Evolutionary conservation across 2,888 invertebrate genomes (phyloP).

Genomic region (Boloria euphrosyne): DNA sequence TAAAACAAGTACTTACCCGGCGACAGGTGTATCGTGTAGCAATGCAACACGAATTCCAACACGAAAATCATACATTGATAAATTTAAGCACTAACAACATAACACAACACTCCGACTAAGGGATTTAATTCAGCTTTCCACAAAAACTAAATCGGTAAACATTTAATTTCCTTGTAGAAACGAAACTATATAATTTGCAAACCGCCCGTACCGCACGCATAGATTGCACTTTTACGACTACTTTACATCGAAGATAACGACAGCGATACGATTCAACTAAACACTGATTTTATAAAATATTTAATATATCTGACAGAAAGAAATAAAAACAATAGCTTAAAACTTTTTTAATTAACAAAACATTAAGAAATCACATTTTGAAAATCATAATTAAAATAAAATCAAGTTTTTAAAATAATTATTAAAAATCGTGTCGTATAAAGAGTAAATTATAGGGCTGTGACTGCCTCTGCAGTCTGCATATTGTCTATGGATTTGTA

Average conservation of each 20-base stretch:
- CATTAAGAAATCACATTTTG: too few species aligned
- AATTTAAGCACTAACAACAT: constrained; percentile 43
- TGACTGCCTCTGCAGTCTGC: too few species aligned
- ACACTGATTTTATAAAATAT: too few species aligned
- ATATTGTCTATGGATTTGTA: too few species aligned
- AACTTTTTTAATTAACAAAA: too few species aligned
- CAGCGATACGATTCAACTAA: constrained; percentile 15
- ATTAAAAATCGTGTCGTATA: too few species aligned
- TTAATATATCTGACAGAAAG: too few species aligned
- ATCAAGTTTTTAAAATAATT: too few species aligned
- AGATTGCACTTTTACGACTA: constrained; percentile 46
- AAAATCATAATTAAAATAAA: too few species aligned
- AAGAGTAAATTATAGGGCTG: too few species aligned
- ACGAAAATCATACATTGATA: constrained; percentile 26
- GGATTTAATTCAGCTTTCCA: constrained; percentile 39
- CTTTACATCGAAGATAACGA: constrained; percentile 28
- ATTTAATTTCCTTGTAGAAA: constrained; percentile 19
- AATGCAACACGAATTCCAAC: constrained; percentile 45
- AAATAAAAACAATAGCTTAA: too few species aligned
- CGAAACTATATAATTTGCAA: constrained; percentile 24
- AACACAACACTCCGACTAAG: constrained; percentile 43
- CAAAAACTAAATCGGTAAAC: constrained; percentile 11
- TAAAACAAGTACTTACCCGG: constrained; percentile 64
- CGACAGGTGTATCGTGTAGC: constrained; percentile 59
- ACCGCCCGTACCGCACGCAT: constrained; percentile 47